Base-by-base conservation (phyloP, 2,888 invertebrate genomes). In the Hoplodrina ambigua region DNA sequence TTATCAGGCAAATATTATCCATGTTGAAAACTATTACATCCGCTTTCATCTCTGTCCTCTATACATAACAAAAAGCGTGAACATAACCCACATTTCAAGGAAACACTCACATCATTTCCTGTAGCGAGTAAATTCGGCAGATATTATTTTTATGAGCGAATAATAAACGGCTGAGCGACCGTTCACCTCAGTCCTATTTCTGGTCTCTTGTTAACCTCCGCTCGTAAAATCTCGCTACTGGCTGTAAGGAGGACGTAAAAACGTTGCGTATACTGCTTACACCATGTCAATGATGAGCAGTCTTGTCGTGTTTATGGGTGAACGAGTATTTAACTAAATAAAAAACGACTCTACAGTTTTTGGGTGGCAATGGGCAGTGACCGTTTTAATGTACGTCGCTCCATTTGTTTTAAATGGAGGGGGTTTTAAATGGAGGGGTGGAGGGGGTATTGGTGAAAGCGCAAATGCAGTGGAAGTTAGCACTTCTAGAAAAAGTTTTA, bases 131-230 rank as follows among this genome's bases (percentile, higher is more conserved):
- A 85, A 85, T 80, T 83, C 72, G 72, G 77, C 69, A 80, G 72
- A 80, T 78, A 78, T 90, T 88, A 90, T 91, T 93, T 94, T 94
- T 92, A 92, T 89, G 90, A 90, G 88, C 86, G 83, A 89, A 90
- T 89, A 86, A 89, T 85, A 87, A 87, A 87, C 87, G 86, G 83
- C 87, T 68, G 69, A 67, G 84, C 75, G 92, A 86, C 84, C 92
- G 64, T 92, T 93, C 89, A 93, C 92, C 93, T 88, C 88, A 72
- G 81, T 74, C 85, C 87, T 89, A 89, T 89, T 88, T 88, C 80
- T 82, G 84, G 75, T 61, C 74, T 68, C 82, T 84, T 85, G 83
- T 88, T 86, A 85, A 85, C 85, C 83, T 80, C 77, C 81, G 80
- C 74, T 88, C 88, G 81, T 88, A 87, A 88, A 88, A 82, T 77